Evolutionary conservation across 2,797 vertebrate species (phyloP).

Genomic region (Ciconia nigra): DNA sequence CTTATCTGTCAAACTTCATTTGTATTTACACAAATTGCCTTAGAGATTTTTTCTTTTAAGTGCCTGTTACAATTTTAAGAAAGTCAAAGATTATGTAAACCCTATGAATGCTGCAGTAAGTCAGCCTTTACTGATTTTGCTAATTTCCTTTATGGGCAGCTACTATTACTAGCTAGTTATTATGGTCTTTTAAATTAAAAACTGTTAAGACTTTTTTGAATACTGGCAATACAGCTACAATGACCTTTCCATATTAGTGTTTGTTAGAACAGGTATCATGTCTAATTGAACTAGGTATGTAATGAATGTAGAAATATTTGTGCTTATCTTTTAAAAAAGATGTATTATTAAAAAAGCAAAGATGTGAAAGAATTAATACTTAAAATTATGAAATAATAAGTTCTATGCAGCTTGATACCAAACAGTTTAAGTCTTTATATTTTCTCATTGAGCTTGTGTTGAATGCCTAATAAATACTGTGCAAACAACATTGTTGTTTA

Average conservation of each 20-base stretch:
- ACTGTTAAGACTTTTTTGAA: background rate
- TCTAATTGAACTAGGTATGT: background rate
- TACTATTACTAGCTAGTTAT: background rate
- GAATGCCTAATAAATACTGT: background rate
- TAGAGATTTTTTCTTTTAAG: background rate
- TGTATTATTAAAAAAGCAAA: background rate
- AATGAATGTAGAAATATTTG: background rate
- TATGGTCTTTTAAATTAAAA: background rate
- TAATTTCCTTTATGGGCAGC: background rate
- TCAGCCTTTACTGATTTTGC: background rate
- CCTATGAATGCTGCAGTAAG: background rate
- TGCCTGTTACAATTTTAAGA: background rate
- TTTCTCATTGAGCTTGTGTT: background rate
- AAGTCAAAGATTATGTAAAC: background rate
- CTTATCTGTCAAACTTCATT: background rate
- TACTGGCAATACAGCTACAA: background rate
- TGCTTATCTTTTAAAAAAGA: background rate
- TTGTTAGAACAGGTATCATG: background rate
- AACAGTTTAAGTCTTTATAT: background rate
- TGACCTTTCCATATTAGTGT: background rate
- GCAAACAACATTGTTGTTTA: background rate
- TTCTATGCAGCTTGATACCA: background rate
- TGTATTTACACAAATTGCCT: background rate
- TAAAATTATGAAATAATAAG: background rate
- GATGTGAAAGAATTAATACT: background rate